Base-by-base conservation (phyloP, 2,888 invertebrate genomes). In the Cerastis leucographa region DNA sequence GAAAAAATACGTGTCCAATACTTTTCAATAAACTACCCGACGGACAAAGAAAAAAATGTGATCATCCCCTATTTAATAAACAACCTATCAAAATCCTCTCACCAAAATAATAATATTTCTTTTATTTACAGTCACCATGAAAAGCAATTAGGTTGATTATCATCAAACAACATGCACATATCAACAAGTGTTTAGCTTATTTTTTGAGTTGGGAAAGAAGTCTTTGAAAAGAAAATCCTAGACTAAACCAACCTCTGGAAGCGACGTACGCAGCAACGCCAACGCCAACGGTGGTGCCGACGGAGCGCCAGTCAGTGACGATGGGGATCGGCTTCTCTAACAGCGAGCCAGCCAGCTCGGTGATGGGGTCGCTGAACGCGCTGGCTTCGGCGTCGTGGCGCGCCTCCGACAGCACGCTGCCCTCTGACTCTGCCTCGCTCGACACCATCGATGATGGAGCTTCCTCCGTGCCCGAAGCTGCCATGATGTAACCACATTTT, bases 401-500 rank as follows among this genome's bases (percentile, higher is more conserved):
- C 19, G 91, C 90, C 62, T 96, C 96, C 0, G 95, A 94, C 35
- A 95, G 84, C 35, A 94, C 90, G 76, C 96, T 96, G 81, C 94
- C 95, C 74, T 96, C 96, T 0, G 96, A 96, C 81, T 96, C 96
- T 5, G 95, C 95, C 81, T 96, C 96, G 72, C 96, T 96, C 3
- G 96, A 96, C 54, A 96, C 96, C 95, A 96, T 95, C 4, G 96
- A 96, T 19, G 96, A 95, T 22, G 95, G 95, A n/a, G 96, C 94
- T 76, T 96, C 96, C 85, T 96, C 96, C n/a, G 93, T 92, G 9
- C 94, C 95, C 85, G 92, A 90, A 62, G 87, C 91, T 92, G 68
- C 9, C 80, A 69, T 62, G 46, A 64, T 19, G 14, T 80, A 78
- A 78, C 42, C 59, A 77, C 22, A 74, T 65, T 78, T 78, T 8